These are phyloP conservation scores for Dicyrtomina minuta DNA, from an alignment of 2,888 invertebrate genomes.

Conservation along the genomic window DNA sequence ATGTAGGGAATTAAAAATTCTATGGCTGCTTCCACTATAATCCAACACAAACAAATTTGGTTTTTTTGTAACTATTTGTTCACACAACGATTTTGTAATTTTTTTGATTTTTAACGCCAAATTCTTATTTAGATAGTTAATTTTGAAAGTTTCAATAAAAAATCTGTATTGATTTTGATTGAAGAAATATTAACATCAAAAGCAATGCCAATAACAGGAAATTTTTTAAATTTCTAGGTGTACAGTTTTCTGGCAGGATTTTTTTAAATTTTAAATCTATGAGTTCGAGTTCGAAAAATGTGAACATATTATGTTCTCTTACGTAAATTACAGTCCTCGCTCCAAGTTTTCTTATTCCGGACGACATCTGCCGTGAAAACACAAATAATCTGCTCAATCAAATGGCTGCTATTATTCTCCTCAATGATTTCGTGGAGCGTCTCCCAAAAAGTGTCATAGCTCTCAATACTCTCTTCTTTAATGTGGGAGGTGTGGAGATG, in stretches of 20 bases:
- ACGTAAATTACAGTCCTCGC: constrained; percentile 21
- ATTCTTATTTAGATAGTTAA: neutral
- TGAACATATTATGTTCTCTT: neutral
- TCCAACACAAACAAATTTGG: no score
- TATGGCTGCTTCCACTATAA: constrained; percentile 24
- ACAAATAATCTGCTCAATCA: constrained; percentile 27
- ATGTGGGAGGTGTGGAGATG: neutral
- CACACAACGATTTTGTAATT: no score
- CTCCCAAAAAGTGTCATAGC: constrained; percentile 11
- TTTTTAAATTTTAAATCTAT: neutral
- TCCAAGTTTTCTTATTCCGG: neutral
- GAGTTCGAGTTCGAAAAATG: neutral
- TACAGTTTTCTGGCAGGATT: neutral
- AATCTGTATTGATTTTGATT: neutral
- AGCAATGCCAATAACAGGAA: no score
- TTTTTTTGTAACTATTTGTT: no score
- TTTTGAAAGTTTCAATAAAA: neutral
- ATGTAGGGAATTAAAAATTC: neutral
- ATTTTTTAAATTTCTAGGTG: no score
- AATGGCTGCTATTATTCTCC: neutral
- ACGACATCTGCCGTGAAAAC: constrained; percentile 16
- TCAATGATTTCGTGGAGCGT: constrained; percentile 10
- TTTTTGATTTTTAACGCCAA: no score
- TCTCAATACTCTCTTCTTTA: constrained; percentile 3
- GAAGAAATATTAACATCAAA: no score